Evolutionary conservation across 1,140 invertebrate genomes (phyloP), one percentile per base, ranked within the genome.

Genomic region (Ostrea denselamellosa): DNA sequence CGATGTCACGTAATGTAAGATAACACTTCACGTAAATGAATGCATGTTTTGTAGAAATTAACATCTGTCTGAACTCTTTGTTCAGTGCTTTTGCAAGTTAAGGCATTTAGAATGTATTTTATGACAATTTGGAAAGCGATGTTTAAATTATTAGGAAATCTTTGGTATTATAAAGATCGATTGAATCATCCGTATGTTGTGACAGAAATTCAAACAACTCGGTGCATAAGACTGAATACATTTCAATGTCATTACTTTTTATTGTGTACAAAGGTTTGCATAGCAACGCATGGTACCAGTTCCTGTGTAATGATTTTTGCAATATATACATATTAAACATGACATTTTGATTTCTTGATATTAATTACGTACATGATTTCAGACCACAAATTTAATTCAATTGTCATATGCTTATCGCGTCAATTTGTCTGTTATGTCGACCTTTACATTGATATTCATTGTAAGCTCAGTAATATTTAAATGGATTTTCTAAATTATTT

Each of bases 311-410:
- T 12, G 68, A 2, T 77, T 77, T 77, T 77, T 77, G 25, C 25
- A 77, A 77, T 77, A 9, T 77, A 77, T 10, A 28, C 68, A 77
- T 77, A 10, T 77, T 44, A 77, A 71, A 77, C 65, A 25, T 77
- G 68, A 77, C 68, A 28, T 77, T 34, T 77, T 62, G 25, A 34
- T 77, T 77, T 25, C 68, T 28, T 28, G 28, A 25, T 34, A 77
- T 77, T 77, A 77, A 77, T 77, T 77, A 77, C 68, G 9, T 77
- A 77, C 25, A 77, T 77, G 68, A 77, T 77, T 77, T 77, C 2
- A 34, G 28, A 77, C 68, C 68, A 77, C 68, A 34, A 9, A 0
- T 77, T 68, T 34, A 28, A 77, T 77, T 7, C 0, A 34, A 25
- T 77, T 77, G 68, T 77, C 68, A 77, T 28, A 22, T 77, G 65